These are phyloP conservation scores for Myiotriccus ornatus DNA, from an alignment of 2,797 vertebrate genomes.

Conservation along the genomic window DNA sequence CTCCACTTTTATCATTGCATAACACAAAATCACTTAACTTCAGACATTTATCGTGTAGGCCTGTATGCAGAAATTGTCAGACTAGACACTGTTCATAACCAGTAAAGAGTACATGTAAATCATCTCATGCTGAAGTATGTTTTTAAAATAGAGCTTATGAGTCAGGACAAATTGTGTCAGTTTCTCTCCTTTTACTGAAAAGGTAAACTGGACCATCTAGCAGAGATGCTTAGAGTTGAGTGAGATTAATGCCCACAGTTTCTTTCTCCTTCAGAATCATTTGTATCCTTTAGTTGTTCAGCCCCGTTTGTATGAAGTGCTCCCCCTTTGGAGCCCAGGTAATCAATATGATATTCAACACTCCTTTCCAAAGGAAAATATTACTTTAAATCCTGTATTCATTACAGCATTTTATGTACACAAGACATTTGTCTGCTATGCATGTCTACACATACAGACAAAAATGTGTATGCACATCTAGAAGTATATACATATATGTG, in stretches of 20 bases:
- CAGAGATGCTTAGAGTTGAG: neutral
- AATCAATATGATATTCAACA: neutral
- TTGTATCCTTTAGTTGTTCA: neutral
- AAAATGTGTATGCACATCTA: neutral
- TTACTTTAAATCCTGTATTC: neutral
- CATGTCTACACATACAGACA: neutral
- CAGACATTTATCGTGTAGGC: rapidly evolving
- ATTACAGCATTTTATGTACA: neutral
- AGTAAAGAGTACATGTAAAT: neutral
- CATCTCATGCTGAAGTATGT: neutral
- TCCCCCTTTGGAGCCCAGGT: neutral
- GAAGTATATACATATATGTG: neutral
- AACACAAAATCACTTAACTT: neutral
- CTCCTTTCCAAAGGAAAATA: neutral
- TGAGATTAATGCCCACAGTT: neutral
- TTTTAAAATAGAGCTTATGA: neutral
- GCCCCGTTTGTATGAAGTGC: neutral
- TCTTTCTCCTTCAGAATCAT: neutral
- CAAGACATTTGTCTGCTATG: neutral
- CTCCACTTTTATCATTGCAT: neutral
- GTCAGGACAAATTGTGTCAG: neutral
- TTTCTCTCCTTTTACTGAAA: neutral
- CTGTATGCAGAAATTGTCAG: neutral
- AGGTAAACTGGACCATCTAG: neutral
- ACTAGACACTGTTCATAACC: neutral